A percentile compares a stretch with the other conserved stretches of the same genome.
phyloP scores from a whole-genome alignment of 1,140 invertebrate genomes.

The Euwallacea similis region DNA sequence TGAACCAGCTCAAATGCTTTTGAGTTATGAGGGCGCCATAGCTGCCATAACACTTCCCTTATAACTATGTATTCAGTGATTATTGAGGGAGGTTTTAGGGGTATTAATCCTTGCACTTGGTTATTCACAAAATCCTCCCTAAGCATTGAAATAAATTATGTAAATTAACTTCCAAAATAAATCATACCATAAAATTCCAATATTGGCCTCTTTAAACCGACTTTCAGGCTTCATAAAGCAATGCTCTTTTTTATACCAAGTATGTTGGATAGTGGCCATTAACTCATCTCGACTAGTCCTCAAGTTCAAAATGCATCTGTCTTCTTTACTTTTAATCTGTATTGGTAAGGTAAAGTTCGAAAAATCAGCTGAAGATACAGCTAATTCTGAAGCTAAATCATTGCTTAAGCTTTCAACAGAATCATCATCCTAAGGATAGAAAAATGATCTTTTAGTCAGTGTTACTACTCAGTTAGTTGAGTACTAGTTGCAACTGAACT shows the following conservation, averaged over 20 bases:
- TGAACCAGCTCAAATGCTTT: slow-evolving; percentile 43
- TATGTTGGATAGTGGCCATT: slow-evolving; percentile 42
- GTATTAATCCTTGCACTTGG: slow-evolving; percentile 41
- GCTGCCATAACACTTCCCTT: slow-evolving; percentile 51
- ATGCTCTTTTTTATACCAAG: slow-evolving; percentile 42
- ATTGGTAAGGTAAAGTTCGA: neutral
- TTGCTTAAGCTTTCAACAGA: slow-evolving; percentile 17
- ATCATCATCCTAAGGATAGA: slow-evolving; percentile 21
- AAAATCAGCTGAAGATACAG: neutral
- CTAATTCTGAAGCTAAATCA: neutral
- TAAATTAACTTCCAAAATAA: neutral
- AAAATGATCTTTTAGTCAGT: neutral
- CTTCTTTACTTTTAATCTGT: slow-evolving; percentile 31
- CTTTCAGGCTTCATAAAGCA: slow-evolving; percentile 42
- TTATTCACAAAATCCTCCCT: slow-evolving; percentile 47
- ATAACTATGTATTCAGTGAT: slow-evolving; percentile 51
- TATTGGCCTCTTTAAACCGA: slow-evolving; percentile 44
- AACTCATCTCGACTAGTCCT: slow-evolving; percentile 39
- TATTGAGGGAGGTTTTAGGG: slow-evolving; percentile 40
- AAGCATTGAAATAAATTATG: neutral
- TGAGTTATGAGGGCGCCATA: slow-evolving; percentile 45
- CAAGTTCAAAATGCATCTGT: slow-evolving; percentile 38
- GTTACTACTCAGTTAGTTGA: neutral
- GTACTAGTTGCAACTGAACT: slow-evolving; percentile 4
- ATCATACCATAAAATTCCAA: slow-evolving; percentile 46